Conservation (phyloP, 1,140 invertebrate species). For the Orius insidiosus region DNA sequence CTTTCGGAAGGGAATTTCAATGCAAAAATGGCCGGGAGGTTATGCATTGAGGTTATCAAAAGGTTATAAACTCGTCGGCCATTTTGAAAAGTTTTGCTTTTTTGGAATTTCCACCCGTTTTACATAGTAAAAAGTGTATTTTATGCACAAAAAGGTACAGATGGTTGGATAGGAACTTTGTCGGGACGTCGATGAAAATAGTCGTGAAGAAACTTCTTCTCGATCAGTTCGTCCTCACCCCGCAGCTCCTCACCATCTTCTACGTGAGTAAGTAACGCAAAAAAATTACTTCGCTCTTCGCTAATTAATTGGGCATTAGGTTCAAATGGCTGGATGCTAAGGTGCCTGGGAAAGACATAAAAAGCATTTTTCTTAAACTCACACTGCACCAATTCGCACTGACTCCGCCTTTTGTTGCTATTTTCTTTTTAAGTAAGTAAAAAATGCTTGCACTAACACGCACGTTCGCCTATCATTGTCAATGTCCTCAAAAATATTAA, state of each 20-base stretch:
- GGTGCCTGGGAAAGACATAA: constrained; percentile 40
- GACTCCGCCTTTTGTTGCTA: constrained; percentile 45
- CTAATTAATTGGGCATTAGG: constrained; percentile 32
- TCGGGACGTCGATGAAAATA: constrained; percentile 40
- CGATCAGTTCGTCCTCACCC: constrained; percentile 65
- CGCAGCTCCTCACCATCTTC: constrained; percentile 46
- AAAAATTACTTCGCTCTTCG: not conserved
- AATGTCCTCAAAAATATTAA: not conserved
- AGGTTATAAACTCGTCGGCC: too few relatives aligned
- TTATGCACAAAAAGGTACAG: constrained; percentile 42
- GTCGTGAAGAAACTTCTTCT: constrained; percentile 49
- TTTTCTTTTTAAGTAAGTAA: constrained; percentile 39
- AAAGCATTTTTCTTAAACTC: constrained; percentile 44
- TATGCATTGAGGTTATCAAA: too few relatives aligned
- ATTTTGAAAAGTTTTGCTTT: too few relatives aligned
- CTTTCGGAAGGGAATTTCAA: too few relatives aligned
- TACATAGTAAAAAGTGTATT: too few relatives aligned
- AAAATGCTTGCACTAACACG: not conserved
- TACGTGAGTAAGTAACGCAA: constrained; percentile 27
- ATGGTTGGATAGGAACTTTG: constrained; percentile 50
- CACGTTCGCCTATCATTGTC: too few relatives aligned
- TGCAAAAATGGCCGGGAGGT: too few relatives aligned
- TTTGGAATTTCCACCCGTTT: too few relatives aligned
- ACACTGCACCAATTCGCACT: constrained; percentile 52
- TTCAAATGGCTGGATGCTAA: constrained; percentile 53